Evolutionary conservation across 2,888 invertebrate species (phyloP).

Genomic region (Rhamnusium bicolor): DNA sequence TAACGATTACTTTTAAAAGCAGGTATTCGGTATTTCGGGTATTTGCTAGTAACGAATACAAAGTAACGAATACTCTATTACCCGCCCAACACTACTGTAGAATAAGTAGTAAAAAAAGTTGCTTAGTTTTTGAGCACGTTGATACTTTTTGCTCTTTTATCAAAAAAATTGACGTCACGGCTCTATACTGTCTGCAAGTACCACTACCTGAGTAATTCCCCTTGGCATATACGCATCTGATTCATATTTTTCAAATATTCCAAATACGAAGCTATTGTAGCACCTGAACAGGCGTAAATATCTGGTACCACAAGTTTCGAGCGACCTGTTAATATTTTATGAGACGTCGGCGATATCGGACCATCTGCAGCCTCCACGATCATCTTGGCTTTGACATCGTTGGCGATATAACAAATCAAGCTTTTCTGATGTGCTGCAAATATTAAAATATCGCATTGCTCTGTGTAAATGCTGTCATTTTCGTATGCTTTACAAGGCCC

Average conservation of each 20-base stretch:
- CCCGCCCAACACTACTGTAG: too few relatives aligned
- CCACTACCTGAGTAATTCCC: slow-evolving; percentile 44
- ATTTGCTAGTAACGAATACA: too few relatives aligned
- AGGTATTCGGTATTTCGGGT: too few relatives aligned
- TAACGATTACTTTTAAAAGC: too few relatives aligned
- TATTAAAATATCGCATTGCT: slow-evolving; percentile 65
- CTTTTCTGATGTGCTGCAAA: slow-evolving; percentile 64
- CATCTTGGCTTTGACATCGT: slow-evolving; percentile 65
- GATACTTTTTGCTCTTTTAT: too few relatives aligned
- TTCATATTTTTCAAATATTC: slow-evolving; percentile 62
- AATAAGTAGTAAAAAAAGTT: too few relatives aligned
- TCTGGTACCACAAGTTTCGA: slow-evolving; percentile 66
- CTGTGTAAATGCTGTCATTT: slow-evolving; percentile 58
- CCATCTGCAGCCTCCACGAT: slow-evolving; percentile 66
- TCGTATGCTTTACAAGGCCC: slow-evolving; percentile 48
- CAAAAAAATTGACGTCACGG: too few relatives aligned
- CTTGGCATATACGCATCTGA: slow-evolving; percentile 37
- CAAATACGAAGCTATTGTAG: slow-evolving; percentile 63
- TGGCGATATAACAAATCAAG: slow-evolving; percentile 63
- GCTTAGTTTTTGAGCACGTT: too few relatives aligned
- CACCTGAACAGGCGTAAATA: slow-evolving; percentile 64
- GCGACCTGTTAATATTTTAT: slow-evolving; percentile 61
- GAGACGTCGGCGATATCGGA: slow-evolving; percentile 65
- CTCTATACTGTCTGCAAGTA: too few relatives aligned
- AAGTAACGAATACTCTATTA: too few relatives aligned